Conservation (phyloP, 2,888 invertebrate genomes). For the Mellilla xanthometata region DNA sequence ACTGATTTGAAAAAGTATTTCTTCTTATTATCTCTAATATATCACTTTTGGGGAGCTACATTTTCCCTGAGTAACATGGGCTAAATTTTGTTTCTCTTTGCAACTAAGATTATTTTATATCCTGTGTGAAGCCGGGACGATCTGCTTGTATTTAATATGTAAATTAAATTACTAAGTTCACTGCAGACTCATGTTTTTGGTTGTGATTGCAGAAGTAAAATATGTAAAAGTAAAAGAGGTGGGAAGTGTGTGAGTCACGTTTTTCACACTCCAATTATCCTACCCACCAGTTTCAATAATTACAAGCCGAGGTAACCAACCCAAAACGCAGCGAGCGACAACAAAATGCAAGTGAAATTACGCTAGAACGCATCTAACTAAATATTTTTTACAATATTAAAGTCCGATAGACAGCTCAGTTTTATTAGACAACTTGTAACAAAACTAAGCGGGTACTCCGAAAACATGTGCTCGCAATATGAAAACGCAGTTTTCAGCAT, state of each 20-base stretch:
- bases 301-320: constrained; percentile 61
- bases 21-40: too few species aligned
- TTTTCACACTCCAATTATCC: constrained; percentile 79
- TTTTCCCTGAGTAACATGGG: too few species aligned
- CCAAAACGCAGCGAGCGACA: constrained; percentile 65
- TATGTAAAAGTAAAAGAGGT: constrained; percentile 65
- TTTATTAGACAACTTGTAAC: constrained; percentile 26
- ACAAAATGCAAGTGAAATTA: constrained; percentile 64
- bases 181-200: too few species aligned
- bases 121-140: too few species aligned
- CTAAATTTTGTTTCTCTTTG: too few species aligned
- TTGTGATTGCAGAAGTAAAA: too few species aligned
- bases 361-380: constrained; percentile 35
- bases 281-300: constrained; percentile 73
- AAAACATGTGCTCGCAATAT: constrained; percentile 42
- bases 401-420: constrained; percentile 31
- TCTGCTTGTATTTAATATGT: too few species aligned
- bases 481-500: constrained; percentile 21
- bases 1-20: too few species aligned
- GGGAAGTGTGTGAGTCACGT: constrained; percentile 70
- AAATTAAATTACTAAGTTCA: too few species aligned
- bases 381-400: constrained; percentile 34
- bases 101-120: too few species aligned
- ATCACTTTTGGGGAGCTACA: too few species aligned
- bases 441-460: constrained; percentile 58